Evolutionary conservation across 2,797 vertebrate genomes (phyloP), one percentile per base, ranked within the genome.

Genomic region (Liasis olivaceus): DNA sequence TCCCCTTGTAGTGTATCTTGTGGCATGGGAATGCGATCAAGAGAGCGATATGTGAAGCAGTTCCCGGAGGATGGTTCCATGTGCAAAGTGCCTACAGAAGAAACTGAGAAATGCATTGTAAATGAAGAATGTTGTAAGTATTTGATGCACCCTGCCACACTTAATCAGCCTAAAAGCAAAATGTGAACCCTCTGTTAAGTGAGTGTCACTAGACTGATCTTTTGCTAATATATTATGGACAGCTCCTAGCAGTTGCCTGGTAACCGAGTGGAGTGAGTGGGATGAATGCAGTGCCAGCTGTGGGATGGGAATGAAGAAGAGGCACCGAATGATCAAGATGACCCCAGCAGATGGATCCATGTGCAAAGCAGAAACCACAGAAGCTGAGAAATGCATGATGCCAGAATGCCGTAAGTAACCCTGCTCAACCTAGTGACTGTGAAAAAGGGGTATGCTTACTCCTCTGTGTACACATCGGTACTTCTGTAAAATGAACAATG

Each of bases 331-430:
- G 99, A 98, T 99, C 96, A 99, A 99, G 98, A 99, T 99, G 98
- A 98, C 98, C 91, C 99, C 99, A 0, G 98, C 98, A 0, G 99
- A 99, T 17, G 99, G 99, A 89, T 99, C 99, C 89, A 97, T 98
- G 98, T 99, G 99, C 96, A 98, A 98, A 84, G 97, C 99, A 0
- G 99, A 99, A 91, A 98, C 99, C 58, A 97, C 98, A 0, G 98
- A 99, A 96, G 98, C 98, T 31, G 99, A 99, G 96, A 99, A 99
- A 93, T 99, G 99, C 98, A 99, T 99, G 99, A 99, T 99, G 99
- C 99, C 99, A 0, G 99, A 99, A 95, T 99, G 99, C 95, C 99
- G 99, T 99, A 97, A 99, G 99, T 98, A 94, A 28, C 90, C 0
- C 0, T 1, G 59, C 22, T 42, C 31, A 36, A n/a, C 31, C 22